Evolutionary conservation across 2,888 invertebrate genomes (phyloP).

Genomic region (Urechis unicinctus): DNA sequence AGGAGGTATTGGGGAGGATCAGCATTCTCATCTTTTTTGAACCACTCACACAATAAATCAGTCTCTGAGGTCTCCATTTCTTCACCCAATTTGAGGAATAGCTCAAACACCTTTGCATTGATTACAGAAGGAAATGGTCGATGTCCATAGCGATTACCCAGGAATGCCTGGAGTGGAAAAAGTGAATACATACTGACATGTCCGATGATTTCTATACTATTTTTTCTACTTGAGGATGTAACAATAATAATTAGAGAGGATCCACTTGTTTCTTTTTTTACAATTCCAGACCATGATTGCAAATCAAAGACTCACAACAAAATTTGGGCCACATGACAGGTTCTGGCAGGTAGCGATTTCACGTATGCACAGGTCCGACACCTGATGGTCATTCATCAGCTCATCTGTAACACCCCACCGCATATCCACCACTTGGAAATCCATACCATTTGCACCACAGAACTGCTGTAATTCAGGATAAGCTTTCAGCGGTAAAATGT

Average conservation of each 20-base stretch:
- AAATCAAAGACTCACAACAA: slow-evolving; percentile 18
- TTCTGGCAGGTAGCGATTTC: slow-evolving; percentile 19
- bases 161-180: slow-evolving; percentile 26
- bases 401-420: slow-evolving; percentile 24
- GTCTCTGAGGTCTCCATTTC: slow-evolving; percentile 18
- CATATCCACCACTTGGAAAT: slow-evolving; percentile 25
- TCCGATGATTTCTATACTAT: no score
- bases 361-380: slow-evolving; percentile 18
- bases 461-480: slow-evolving; percentile 15
- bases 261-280: no score
- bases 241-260: no score
- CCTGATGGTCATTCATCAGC: slow-evolving; percentile 21
- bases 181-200: no score
- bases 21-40: slow-evolving; percentile 34
- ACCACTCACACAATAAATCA: slow-evolving; percentile 36
- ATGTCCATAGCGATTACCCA: slow-evolving; percentile 43
- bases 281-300: no score
- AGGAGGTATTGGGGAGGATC: slow-evolving; percentile 34
- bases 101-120: slow-evolving; percentile 27
- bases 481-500: slow-evolving; percentile 13
- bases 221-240: background rate
- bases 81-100: slow-evolving; percentile 22
- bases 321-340: slow-evolving; percentile 22
- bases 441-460: slow-evolving; percentile 14
- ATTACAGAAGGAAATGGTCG: slow-evolving; percentile 35